phyloP scores from a whole-genome alignment of 2,888 invertebrate genomes.

The Drosophila rubida region DNA sequence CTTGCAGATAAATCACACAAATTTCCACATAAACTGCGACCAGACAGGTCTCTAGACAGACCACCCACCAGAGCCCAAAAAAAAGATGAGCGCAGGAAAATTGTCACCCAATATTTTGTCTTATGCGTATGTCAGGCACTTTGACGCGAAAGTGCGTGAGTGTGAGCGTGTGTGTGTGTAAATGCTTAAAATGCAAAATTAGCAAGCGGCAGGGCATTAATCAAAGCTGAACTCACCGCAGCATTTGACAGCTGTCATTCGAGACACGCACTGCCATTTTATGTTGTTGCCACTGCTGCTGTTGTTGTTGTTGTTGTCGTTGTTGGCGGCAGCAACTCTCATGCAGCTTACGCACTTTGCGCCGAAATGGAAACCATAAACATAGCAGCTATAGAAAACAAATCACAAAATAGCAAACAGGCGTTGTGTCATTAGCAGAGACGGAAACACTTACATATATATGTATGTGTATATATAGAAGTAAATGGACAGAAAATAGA shows the following conservation, averaged over 20 bases:
- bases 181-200: conserved; percentile 59
- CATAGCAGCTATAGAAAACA: conserved; percentile 22
- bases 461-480: conserved; percentile 29
- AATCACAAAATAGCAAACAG: conserved; percentile 36
- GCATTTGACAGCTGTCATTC: conserved; percentile 73
- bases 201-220: conserved; percentile 55
- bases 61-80: conserved; percentile 37
- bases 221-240: conserved; percentile 55
- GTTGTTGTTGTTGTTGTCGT: conserved; percentile 6
- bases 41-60: conserved; percentile 34
- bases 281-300: conserved; percentile 32
- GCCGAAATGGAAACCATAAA: conserved; percentile 56
- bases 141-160: conserved; percentile 30
- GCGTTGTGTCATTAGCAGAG: conserved; percentile 59
- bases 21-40: conserved; percentile 26
- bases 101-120: conserved; percentile 51
- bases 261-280: conserved; percentile 61
- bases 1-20: conserved; percentile 24
- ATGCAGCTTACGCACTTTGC: conserved; percentile 75
- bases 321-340: conserved; percentile 19
- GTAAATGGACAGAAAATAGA: neutral
- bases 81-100: conserved; percentile 6
- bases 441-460: conserved; percentile 57
- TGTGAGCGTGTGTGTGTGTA: conserved; percentile 16
- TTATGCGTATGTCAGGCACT: conserved; percentile 26